These are phyloP conservation scores for Rutilus rutilus DNA, from an alignment of 2,113 vertebrate genomes.

Conservation along the genomic window DNA sequence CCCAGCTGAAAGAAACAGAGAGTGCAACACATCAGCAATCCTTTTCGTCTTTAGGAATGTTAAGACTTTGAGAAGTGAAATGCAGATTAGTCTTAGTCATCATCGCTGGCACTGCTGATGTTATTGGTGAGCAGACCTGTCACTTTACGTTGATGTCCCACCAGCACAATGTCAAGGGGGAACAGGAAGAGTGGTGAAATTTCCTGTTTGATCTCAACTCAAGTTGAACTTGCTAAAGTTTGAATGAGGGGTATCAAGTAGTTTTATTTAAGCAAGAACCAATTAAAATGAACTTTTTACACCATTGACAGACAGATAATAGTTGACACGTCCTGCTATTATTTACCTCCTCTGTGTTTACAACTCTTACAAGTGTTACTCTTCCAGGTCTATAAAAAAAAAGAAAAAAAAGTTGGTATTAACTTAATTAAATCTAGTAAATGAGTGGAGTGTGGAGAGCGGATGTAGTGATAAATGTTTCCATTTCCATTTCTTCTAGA, in stretches of 20 bases:
- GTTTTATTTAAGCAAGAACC: no score
- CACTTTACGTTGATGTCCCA: not conserved
- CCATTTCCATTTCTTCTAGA: no score
- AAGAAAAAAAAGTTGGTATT: not conserved
- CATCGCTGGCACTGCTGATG: no score
- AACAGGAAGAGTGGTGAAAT: conserved; percentile 47
- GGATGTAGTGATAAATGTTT: not conserved
- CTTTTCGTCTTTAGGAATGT: not conserved
- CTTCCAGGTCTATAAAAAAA: not conserved
- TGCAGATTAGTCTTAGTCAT: not conserved
- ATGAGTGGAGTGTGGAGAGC: not conserved
- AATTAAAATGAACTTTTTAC: no score
- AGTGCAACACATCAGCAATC: not conserved
- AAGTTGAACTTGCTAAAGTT: not conserved
- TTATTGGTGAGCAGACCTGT: not conserved
- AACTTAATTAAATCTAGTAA: no score
- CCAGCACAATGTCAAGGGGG: not conserved
- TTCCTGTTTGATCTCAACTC: conserved; percentile 14
- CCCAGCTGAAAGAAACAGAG: not conserved
- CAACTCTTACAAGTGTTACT: not conserved
- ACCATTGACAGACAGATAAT: no score
- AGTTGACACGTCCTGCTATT: no score
- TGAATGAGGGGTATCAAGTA: no score
- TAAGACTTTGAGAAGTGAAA: conserved; percentile 2
- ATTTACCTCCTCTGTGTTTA: no score